Evolutionary conservation across 35 echinoderm and acorn worm genomes (phyloP).

Genomic region (Holothuria glaberrima): DNA sequence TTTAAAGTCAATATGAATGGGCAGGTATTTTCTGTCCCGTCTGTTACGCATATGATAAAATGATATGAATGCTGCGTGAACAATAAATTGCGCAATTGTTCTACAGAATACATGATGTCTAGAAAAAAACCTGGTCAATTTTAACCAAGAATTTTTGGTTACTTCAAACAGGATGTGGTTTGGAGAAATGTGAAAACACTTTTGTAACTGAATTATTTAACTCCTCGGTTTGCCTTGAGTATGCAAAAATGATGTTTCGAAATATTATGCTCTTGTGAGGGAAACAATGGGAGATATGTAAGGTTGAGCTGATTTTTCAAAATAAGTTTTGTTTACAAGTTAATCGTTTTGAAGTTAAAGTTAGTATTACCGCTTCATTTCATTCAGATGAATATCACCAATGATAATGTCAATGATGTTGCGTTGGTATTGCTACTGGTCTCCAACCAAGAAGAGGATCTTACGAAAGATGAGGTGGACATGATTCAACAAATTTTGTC

Average conservation of each 20-base stretch:
- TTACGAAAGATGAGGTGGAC: not conserved
- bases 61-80: too few species aligned
- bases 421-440: not conserved
- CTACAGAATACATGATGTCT: too few species aligned
- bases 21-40: too few species aligned
- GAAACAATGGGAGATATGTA: too few species aligned
- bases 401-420: not conserved
- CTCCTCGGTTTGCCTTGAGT: not conserved
- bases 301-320: not conserved
- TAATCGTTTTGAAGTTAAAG: not conserved
- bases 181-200: not conserved
- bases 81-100: too few species aligned
- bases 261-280: not conserved
- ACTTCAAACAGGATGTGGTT: too few species aligned
- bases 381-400: not conserved
- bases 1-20: too few species aligned
- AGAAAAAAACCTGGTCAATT: too few species aligned
- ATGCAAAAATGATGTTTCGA: not conserved
- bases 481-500: not conserved
- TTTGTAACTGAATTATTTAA: not conserved
- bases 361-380: not conserved
- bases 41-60: too few species aligned
- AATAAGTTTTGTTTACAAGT: not conserved
- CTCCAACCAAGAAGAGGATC: not conserved
- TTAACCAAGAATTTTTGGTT: too few species aligned